Base-by-base conservation (phyloP, 2,888 invertebrate genomes). In the Gibbula magus region DNA sequence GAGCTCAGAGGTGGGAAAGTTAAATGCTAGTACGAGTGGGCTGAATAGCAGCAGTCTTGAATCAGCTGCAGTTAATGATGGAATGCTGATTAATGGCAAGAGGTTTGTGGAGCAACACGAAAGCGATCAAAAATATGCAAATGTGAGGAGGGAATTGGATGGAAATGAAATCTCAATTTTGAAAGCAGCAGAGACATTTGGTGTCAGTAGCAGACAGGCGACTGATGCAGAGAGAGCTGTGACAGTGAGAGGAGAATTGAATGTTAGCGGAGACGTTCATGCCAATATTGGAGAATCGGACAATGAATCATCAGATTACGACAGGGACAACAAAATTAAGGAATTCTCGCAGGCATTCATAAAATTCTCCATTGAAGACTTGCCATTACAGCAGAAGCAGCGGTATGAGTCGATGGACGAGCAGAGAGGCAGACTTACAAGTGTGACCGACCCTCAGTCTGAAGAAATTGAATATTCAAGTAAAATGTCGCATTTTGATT, bases 1-100 rank as follows among this genome's bases (percentile, higher is more conserved):
- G 16, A 32, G 35, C 70, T 35, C 35, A 10, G 35, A 70, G 70
- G 70, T 70, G 70, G 70, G 70, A 70, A 70, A 70, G 70, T 70
- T 70, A 70, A 70, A 70, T 70, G 70, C 70, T 32, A 39, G 35
- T 35, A 70, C 70, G 7, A 35, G 20, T 13, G 56, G 20, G 20
- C 35, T 35, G 35, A 70, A 39, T 39, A 35, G 32, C 70, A 35
- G 29, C 70, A 35, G 70, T 35, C 35, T 35, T 32, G 20, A 35
- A 39, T 70, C 70, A 70, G 20, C 35, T 70, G 20, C 39, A 35
- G 29, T 35, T 35, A 35, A 70, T 70, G 70, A 70, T 70, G 70
- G 70, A 70, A 70, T 70, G 70, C 35, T 70, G 70, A 70, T 70
- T 70, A 70, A 32, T 70, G 35, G 39, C 20, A 35, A 16, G 18